A percentile compares a stretch with the other conserved stretches of the same genome.
Evolutionary conservation across 2,888 invertebrate species (phyloP).

Genomic region (Nephrotoma appendiculata): DNA sequence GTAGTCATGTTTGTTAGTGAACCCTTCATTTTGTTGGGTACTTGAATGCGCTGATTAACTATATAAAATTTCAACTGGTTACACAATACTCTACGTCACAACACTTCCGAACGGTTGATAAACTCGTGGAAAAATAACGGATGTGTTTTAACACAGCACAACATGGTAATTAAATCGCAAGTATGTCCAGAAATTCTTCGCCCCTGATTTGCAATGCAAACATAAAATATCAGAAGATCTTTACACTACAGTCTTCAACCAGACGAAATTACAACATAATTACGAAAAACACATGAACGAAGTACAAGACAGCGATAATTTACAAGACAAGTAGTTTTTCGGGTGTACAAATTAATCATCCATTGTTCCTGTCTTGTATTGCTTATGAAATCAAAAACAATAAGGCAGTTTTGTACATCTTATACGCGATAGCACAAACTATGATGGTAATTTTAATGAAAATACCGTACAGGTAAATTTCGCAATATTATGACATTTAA

Average conservation of each 20-base stretch:
- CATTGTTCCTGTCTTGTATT: not conserved
- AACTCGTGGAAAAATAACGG: too few species aligned
- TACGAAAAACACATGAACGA: not conserved
- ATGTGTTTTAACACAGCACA: too few species aligned
- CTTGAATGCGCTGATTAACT: too few species aligned
- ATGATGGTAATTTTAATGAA: not conserved
- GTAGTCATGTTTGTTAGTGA: too few species aligned
- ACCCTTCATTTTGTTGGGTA: too few species aligned
- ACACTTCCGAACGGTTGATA: too few species aligned
- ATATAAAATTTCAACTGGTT: too few species aligned
- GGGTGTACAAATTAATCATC: not conserved
- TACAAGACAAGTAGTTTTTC: not conserved
- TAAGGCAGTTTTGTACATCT: not conserved
- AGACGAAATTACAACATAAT: not conserved
- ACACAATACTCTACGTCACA: too few species aligned
- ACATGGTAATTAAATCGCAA: too few species aligned
- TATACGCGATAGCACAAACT: not conserved
- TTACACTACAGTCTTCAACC: too few species aligned
- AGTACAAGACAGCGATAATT: not conserved
- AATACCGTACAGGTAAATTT: not conserved
- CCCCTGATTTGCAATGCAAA: not conserved
- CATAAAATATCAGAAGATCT: too few species aligned
- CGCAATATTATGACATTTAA: not conserved
- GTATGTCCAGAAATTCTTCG: too few species aligned
- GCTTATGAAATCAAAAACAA: not conserved